Percentiles rank a stretch among this genome's conserved stretches.
These are phyloP conservation scores for Platorchestia sp. DNA, from an alignment of 1,140 invertebrate species.

Conservation along the genomic window DNA sequence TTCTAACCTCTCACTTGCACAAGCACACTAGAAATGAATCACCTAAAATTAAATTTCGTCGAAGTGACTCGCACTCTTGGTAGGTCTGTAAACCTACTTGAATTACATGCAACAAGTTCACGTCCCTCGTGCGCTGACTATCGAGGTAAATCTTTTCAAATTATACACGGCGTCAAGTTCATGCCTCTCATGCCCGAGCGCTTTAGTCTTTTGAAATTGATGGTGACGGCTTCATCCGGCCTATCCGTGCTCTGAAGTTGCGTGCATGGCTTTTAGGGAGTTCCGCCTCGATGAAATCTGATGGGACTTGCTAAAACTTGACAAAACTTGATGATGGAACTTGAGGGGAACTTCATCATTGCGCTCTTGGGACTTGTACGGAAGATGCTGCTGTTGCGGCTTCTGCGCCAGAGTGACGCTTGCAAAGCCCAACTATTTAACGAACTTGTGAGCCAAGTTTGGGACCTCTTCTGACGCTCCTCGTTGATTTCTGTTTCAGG, in stretches of 20 bases:
- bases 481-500: background rate
- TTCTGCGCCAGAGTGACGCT: background rate
- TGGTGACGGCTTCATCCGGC: background rate
- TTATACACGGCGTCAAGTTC: background rate
- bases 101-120: background rate
- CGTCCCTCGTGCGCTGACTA: too few species aligned
- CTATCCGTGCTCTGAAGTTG: conserved; percentile 6
- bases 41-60: too few species aligned
- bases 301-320: background rate
- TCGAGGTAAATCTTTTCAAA: background rate
- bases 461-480: background rate
- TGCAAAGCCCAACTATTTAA: background rate
- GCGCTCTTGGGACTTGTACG: background rate
- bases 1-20: too few species aligned
- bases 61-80: too few species aligned
- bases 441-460: background rate
- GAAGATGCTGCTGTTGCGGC: background rate
- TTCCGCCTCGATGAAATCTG: background rate
- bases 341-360: background rate
- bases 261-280: background rate
- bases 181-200: background rate
- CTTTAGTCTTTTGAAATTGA: background rate
- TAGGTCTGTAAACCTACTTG: background rate
- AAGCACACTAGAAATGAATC: too few species aligned
- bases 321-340: background rate